These are phyloP conservation scores for Dryas iulia DNA, from an alignment of 1,140 invertebrate genomes.

Conservation along the genomic window DNA sequence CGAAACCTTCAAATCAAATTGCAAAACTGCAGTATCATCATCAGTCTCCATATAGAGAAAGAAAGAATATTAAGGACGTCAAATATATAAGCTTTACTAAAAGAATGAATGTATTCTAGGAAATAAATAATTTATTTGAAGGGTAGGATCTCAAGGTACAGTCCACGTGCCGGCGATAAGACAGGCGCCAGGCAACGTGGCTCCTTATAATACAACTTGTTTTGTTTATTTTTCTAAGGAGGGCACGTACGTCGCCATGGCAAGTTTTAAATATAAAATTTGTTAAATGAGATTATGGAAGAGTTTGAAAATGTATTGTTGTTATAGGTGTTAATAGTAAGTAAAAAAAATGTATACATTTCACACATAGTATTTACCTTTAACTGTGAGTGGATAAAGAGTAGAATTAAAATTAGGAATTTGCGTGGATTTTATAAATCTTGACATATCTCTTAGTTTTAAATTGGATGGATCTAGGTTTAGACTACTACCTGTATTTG, in stretches of 20 bases:
- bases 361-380: too few species aligned
- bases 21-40: background rate
- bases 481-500: too few species aligned
- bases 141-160: slow-evolving; percentile 36
- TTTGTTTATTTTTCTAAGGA: slow-evolving; percentile 49
- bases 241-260: slow-evolving; percentile 49
- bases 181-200: slow-evolving; percentile 56
- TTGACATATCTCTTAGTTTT: too few species aligned
- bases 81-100: background rate
- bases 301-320: background rate
- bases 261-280: slow-evolving; percentile 55
- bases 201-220: slow-evolving; percentile 43
- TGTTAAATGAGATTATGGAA: slow-evolving; percentile 43
- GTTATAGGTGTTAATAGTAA: too few species aligned
- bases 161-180: slow-evolving; percentile 67
- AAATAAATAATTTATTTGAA: slow-evolving; percentile 25
- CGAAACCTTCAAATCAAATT: slow-evolving; percentile 13
- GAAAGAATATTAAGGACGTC: slow-evolving; percentile 13
- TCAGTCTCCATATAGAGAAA: slow-evolving; percentile 8
- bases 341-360: too few species aligned
- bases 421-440: too few species aligned
- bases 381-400: too few species aligned
- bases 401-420: too few species aligned
- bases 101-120: slow-evolving; percentile 40
- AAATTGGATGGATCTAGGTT: too few species aligned